Evolutionary conservation across 1,140 invertebrate species (phyloP).

Genomic region (Zeugodacus cucurbitae): DNA sequence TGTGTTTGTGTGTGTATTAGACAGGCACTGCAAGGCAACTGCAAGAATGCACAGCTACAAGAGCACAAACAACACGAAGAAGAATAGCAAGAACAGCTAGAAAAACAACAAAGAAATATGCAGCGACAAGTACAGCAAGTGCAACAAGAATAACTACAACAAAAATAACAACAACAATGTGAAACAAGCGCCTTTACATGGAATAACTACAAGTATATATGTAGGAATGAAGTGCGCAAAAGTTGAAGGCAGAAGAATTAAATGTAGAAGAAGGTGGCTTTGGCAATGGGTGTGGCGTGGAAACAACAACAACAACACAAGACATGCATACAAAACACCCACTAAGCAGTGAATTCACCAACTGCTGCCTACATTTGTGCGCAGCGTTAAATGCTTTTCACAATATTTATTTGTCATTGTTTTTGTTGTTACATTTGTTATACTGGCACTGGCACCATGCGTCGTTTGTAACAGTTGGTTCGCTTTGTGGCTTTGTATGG

Average conservation of each 20-base stretch:
- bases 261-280: background rate
- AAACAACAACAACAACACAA: background rate
- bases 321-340: background rate
- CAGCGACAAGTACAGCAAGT: background rate
- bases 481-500: slow-evolving; percentile 1
- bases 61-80: background rate
- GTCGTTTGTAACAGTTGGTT: background rate
- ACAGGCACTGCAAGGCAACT: background rate
- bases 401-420: background rate
- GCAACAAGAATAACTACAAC: background rate
- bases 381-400: background rate
- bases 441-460: no score
- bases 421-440: background rate
- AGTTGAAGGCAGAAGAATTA: background rate
- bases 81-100: background rate
- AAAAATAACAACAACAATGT: background rate
- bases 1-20: background rate
- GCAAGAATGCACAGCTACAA: background rate
- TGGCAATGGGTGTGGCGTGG: background rate
- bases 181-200: background rate
- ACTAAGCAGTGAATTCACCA: background rate
- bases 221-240: background rate
- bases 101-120: background rate
- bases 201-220: background rate
- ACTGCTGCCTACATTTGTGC: background rate